Conservation (phyloP, 2,113 vertebrate species). For the Sterna hirundo region DNA sequence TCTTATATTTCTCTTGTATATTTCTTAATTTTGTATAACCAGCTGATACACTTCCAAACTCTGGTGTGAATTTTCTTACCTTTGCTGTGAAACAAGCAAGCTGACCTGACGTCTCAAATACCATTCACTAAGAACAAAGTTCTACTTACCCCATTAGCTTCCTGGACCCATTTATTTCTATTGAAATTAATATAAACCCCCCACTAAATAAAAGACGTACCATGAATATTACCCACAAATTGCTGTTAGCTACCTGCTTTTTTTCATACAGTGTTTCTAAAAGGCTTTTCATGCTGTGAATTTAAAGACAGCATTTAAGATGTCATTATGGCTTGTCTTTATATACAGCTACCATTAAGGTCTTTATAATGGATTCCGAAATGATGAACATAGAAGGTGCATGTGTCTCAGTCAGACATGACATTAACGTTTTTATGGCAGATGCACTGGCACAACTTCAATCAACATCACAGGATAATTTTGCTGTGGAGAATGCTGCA, state of each 20-base stretch:
- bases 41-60: not conserved
- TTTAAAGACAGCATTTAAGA: constrained; percentile 62
- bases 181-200: not conserved
- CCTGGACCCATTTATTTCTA: not conserved
- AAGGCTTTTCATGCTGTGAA: constrained; percentile 54
- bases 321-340: constrained; percentile 58
- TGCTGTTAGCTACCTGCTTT: not conserved
- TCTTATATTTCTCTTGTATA: not conserved
- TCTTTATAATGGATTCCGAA: constrained; percentile 50
- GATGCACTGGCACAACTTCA: constrained; percentile 50
- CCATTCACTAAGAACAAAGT: not conserved
- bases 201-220: not conserved
- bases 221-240: not conserved
- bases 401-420: constrained; percentile 16
- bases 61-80: not conserved
- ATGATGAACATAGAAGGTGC: constrained; percentile 15
- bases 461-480: constrained; percentile 38
- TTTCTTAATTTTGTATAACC: not conserved
- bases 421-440: constrained; percentile 48
- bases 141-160: not conserved
- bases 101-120: not conserved
- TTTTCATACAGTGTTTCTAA: not conserved
- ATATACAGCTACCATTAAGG: constrained; percentile 46
- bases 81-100: not conserved
- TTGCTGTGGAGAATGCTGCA: constrained; percentile 14